phyloP scores from a whole-genome alignment of 2,113 vertebrate genomes.

The Porphyrio hochstetteri region DNA sequence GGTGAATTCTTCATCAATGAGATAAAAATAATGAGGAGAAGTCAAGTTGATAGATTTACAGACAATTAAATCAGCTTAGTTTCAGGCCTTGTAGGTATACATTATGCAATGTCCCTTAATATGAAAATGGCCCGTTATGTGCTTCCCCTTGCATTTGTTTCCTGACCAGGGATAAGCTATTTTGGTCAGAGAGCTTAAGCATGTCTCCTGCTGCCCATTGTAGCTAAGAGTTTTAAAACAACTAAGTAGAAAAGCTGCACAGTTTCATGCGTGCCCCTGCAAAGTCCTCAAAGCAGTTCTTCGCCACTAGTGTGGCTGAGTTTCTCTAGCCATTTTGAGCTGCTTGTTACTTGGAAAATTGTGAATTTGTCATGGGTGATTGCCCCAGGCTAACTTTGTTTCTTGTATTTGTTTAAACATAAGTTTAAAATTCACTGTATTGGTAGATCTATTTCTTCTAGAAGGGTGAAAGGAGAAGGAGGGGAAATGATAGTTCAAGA shows the following conservation, averaged over 20 bases:
- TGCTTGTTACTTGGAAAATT: neutral
- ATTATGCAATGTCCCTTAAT: neutral
- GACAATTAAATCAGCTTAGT: neutral
- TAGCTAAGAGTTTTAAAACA: neutral
- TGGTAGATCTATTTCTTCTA: neutral
- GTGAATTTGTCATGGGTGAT: neutral
- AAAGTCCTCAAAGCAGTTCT: neutral
- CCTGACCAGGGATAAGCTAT: neutral
- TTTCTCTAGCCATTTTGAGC: neutral
- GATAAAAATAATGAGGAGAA: neutral
- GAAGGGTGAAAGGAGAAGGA: fast-evolving
- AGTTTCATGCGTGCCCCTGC: neutral
- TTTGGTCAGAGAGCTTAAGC: neutral
- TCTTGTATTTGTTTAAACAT: neutral
- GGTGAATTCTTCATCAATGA: neutral
- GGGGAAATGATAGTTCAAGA: neutral
- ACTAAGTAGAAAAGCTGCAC: neutral
- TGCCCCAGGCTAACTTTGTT: neutral
- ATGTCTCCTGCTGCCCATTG: neutral
- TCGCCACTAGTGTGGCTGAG: neutral
- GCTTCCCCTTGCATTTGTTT: neutral
- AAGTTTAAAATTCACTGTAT: neutral
- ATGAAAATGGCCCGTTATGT: fast-evolving
- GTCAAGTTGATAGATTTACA: neutral
- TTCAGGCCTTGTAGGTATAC: neutral